Percentiles rank a stretch among this genome's conserved stretches.
Conservation (phyloP, 1,140 invertebrate genomes). For the Drosophila punjabiensis region DNA sequence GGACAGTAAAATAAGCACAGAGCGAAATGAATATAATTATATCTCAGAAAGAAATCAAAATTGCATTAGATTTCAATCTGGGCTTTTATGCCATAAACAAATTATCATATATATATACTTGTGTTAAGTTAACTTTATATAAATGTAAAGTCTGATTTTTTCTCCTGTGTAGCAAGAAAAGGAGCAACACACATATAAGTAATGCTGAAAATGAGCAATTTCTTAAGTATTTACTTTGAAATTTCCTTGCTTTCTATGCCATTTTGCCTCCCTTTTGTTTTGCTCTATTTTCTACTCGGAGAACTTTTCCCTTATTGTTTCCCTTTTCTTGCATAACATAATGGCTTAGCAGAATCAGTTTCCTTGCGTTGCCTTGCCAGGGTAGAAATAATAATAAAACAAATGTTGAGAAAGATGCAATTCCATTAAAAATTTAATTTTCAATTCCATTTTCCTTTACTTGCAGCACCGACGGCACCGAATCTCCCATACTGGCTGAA, state of each 20-base stretch:
- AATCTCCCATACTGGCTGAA: conserved; percentile 90
- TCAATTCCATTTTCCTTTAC: conserved; percentile 30
- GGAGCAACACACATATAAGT: conserved; percentile 9
- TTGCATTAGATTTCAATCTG: background rate
- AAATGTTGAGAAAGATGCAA: conserved; percentile 5
- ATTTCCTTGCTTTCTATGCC: conserved; percentile 54
- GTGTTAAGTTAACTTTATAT: background rate
- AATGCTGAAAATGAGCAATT: conserved; percentile 68
- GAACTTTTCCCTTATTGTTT: conserved; percentile 66
- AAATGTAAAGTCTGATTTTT: background rate
- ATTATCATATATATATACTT: background rate
- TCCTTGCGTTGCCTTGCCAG: background rate
- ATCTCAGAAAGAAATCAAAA: background rate
- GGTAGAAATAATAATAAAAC: conserved; percentile 1
- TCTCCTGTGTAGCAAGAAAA: background rate
- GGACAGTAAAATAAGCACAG: background rate
- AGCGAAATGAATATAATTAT: background rate
- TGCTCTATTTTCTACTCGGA: conserved; percentile 13
- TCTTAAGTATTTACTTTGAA: conserved; percentile 64
- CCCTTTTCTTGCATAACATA: conserved; percentile 59
- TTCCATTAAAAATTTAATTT: conserved; percentile 39
- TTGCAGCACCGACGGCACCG: conserved; percentile 89
- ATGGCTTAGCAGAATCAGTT: conserved; percentile 12
- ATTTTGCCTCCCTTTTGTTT: conserved; percentile 14
- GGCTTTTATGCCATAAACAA: background rate